Percentiles rank a stretch among this genome's conserved stretches.
Evolutionary conservation across 2,888 invertebrate genomes (phyloP).

Genomic region (Oscheius sp.): DNA sequence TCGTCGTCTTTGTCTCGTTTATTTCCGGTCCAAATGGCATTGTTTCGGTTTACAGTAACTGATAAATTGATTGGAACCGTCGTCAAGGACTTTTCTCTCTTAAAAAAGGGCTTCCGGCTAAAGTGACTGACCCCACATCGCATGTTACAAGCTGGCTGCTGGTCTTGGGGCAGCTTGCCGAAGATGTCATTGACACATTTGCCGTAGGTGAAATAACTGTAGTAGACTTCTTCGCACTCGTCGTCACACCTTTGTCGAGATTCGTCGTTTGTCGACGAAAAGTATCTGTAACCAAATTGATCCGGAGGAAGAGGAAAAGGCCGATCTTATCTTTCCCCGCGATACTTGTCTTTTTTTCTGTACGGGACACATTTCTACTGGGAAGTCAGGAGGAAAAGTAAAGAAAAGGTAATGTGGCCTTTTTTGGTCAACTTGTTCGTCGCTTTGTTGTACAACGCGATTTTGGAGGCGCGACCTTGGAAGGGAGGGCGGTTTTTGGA

Average conservation of each 20-base stretch:
- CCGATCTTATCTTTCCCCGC: neutral
- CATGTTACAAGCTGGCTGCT: conserved; percentile 63
- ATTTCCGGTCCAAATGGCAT: neutral
- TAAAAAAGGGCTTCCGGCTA: no score
- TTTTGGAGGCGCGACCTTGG: conserved; percentile 31
- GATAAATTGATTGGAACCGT: neutral
- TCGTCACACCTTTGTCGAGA: conserved; percentile 70
- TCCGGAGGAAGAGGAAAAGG: neutral
- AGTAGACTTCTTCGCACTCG: conserved; percentile 71
- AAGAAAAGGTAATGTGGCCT: neutral
- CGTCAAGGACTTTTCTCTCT: no score
- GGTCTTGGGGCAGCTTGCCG: conserved; percentile 58
- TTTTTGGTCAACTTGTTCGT: conserved; percentile 26
- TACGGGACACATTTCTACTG: neutral
- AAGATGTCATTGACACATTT: conserved; percentile 68
- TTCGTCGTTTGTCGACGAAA: conserved; percentile 67
- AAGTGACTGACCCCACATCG: conserved; percentile 57
- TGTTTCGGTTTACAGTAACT: neutral
- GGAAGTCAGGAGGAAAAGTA: neutral
- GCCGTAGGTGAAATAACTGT: conserved; percentile 70
- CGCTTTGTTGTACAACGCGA: conserved; percentile 31
- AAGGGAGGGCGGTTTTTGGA: conserved; percentile 31
- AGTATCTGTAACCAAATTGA: conserved; percentile 62
- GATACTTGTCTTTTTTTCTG: no score
- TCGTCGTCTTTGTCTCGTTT: neutral